Percentiles rank a stretch among this genome's conserved stretches.
Conservation (phyloP, 37 sponge, comb jelly and placozoan species). For the Chondrosia reniformis region DNA sequence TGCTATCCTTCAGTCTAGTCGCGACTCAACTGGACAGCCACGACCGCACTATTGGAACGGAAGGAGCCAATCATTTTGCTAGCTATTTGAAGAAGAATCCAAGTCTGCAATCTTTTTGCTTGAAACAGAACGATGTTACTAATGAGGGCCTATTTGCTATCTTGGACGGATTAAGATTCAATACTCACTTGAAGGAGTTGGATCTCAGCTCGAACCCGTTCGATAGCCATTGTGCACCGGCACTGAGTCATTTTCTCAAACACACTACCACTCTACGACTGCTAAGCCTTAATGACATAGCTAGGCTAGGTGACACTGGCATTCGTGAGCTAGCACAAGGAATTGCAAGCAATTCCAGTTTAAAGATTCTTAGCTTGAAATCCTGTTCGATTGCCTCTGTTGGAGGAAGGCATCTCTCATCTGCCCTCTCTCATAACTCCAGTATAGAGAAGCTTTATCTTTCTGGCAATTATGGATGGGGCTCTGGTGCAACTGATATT, state of each 20-base stretch:
- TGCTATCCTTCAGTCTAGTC: slow-evolving; percentile 13
- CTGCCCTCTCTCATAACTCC: not conserved
- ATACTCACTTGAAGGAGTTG: not conserved
- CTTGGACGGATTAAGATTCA: not conserved
- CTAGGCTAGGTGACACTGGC: slow-evolving; percentile 12
- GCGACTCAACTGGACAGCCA: slow-evolving; percentile 46
- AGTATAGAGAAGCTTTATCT: slow-evolving; percentile 10
- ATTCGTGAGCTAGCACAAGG: slow-evolving; percentile 21
- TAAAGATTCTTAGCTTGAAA: slow-evolving; percentile 14
- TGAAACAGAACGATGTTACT: slow-evolving; percentile 26
- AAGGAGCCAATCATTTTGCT: slow-evolving; percentile 24
- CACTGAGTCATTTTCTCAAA: not conserved
- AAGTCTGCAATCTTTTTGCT: not conserved
- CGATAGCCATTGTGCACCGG: slow-evolving; percentile 5
- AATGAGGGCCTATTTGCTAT: slow-evolving; percentile 19
- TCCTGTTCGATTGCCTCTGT: slow-evolving; percentile 27
- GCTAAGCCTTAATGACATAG: slow-evolving; percentile 28
- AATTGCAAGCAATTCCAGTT: not conserved
- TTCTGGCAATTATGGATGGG: slow-evolving; percentile 23
- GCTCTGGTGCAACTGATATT: slow-evolving; percentile 19
- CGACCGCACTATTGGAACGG: slow-evolving; percentile 28
- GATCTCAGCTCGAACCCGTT: slow-evolving; percentile 32
- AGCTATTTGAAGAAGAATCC: not conserved
- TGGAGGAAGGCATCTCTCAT: slow-evolving; percentile 17
- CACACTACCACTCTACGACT: not conserved